phyloP scores from a whole-genome alignment of 2,113 vertebrate species.

The Rana temporaria region DNA sequence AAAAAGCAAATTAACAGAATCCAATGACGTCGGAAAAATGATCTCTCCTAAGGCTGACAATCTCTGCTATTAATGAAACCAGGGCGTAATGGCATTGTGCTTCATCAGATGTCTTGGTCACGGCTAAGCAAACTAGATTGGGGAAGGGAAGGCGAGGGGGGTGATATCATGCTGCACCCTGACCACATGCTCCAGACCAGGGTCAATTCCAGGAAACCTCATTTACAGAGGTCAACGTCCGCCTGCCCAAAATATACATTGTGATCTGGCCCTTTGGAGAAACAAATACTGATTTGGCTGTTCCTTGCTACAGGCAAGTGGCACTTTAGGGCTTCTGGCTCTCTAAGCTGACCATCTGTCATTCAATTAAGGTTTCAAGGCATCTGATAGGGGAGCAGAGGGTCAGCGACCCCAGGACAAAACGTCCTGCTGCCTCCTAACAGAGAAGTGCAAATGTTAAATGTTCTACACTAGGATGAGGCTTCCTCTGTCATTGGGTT shows the following conservation, averaged over 20 bases:
- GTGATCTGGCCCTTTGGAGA: slow-evolving; percentile 42
- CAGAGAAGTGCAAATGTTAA: slow-evolving; percentile 82
- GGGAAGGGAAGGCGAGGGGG: neutral
- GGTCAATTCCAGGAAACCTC: slow-evolving; percentile 54
- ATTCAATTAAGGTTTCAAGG: slow-evolving; percentile 82
- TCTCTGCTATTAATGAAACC: neutral
- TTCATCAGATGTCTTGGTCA: neutral
- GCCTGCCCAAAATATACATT: slow-evolving; percentile 45
- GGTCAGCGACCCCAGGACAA: slow-evolving; percentile 80
- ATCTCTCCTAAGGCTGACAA: neutral
- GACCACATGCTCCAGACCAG: slow-evolving; percentile 4
- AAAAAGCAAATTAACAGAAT: neutral
- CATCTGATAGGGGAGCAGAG: slow-evolving; percentile 77
- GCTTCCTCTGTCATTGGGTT: slow-evolving; percentile 62
- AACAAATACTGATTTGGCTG: slow-evolving; percentile 53
- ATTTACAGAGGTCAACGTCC: slow-evolving; percentile 53
- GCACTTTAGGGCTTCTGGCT: slow-evolving; percentile 66
- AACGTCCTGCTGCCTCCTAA: slow-evolving; percentile 76
- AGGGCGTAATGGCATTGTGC: neutral
- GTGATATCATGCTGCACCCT: slow-evolving; percentile 4
- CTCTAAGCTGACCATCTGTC: slow-evolving; percentile 83
- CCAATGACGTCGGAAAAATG: neutral
- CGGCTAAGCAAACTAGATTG: slow-evolving; percentile 20
- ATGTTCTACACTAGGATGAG: slow-evolving; percentile 70
- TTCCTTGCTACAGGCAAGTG: slow-evolving; percentile 55